Percentiles rank a stretch among this genome's conserved stretches.
Evolutionary conservation across 1,140 invertebrate genomes (phyloP).

Genomic region (Eurosta solidaginis): DNA sequence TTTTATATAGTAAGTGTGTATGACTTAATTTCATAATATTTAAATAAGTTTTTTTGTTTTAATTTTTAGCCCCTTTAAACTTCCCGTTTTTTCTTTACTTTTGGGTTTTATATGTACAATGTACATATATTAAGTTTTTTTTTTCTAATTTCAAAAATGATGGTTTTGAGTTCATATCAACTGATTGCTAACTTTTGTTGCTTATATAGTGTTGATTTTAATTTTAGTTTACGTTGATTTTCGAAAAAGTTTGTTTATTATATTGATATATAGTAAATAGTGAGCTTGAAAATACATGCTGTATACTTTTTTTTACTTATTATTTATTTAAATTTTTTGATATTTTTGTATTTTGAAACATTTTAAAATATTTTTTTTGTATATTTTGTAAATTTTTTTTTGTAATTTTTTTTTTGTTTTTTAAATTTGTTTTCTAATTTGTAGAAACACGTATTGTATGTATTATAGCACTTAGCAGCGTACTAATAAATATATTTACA

Average conservation of each 20-base stretch:
- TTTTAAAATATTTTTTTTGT: background rate
- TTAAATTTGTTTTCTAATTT: background rate
- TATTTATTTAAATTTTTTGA: background rate
- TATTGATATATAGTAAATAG: background rate
- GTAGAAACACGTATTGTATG: conserved; percentile 10
- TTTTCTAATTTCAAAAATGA: background rate
- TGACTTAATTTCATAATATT: background rate
- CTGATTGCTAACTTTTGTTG: background rate
- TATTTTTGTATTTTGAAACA: background rate
- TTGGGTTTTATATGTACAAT: background rate
- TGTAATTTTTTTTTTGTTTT: background rate
- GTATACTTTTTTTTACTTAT: background rate
- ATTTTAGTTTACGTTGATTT: background rate
- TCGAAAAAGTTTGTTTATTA: background rate
- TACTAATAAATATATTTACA: conserved; percentile 18
- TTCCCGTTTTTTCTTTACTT: background rate
- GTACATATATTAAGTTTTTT: background rate
- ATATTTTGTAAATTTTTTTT: background rate
- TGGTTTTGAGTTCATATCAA: background rate
- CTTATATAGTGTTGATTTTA: background rate
- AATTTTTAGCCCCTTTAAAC: conserved; percentile 7
- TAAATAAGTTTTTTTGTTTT: background rate
- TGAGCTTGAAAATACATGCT: no score
- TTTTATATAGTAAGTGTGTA: no score
- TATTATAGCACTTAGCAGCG: background rate